Percentiles rank a stretch among this genome's conserved stretches.
Evolutionary conservation across 2,113 vertebrate genomes (phyloP).

Genomic region (Tapirus terrestris): DNA sequence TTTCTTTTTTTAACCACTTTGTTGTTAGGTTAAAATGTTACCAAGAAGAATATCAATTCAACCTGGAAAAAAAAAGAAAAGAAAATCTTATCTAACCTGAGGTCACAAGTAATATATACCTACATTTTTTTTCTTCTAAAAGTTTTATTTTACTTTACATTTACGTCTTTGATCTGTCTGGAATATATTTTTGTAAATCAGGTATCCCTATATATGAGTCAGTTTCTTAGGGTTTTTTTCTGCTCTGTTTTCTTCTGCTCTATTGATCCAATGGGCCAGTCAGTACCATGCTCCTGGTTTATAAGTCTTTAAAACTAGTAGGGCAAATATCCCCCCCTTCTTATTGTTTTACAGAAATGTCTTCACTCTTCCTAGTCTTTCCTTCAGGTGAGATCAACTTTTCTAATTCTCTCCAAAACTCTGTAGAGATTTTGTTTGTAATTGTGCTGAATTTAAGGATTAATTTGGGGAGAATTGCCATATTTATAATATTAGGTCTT

Average conservation of each 20-base stretch:
- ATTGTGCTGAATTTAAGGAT: constrained; percentile 6
- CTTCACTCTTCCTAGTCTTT: neutral
- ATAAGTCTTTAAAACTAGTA: neutral
- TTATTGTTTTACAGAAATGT: neutral
- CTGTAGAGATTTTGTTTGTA: constrained; percentile 18
- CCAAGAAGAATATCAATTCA: constrained; percentile 14
- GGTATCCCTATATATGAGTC: neutral
- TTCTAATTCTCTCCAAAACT: constrained; percentile 25
- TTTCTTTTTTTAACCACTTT: neutral
- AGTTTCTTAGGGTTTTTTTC: constrained; percentile 10
- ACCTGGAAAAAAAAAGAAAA: neutral
- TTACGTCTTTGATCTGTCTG: neutral
- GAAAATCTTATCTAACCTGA: neutral
- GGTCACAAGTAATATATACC: neutral
- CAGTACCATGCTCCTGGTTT: constrained; percentile 5
- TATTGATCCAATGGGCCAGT: neutral
- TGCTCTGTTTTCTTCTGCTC: constrained; percentile 31
- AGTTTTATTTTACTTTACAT: constrained; percentile 24
- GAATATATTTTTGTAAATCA: constrained; percentile 46
- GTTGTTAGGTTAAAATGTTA: constrained; percentile 42
- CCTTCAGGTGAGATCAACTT: neutral
- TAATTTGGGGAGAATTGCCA: neutral
- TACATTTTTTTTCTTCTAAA: neutral
- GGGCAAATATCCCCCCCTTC: neutral
- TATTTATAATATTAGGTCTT: neutral